Evolutionary conservation across 2,888 invertebrate species (phyloP).

Genomic region (Agrochola circellaris): DNA sequence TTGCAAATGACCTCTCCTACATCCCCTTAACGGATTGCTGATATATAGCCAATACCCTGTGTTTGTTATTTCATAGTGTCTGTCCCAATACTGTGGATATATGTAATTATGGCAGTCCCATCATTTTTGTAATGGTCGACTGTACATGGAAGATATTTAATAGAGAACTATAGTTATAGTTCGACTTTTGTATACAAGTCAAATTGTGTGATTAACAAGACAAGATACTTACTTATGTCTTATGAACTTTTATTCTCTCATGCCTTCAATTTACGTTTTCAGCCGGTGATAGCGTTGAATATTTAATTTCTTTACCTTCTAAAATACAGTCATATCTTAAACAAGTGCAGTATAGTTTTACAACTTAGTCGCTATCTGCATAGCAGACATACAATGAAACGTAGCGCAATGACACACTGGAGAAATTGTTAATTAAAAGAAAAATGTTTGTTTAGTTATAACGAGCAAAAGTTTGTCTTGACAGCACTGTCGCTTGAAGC

Average conservation of each 20-base stretch:
- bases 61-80: not conserved
- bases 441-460: constrained; percentile 64
- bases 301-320: not conserved
- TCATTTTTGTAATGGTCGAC: not conserved
- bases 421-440: constrained; percentile 64
- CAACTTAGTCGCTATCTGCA: constrained; percentile 23
- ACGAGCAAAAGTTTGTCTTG: constrained; percentile 64
- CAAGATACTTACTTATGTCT: not conserved
- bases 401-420: constrained; percentile 38
- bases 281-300: not conserved
- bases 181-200: not conserved
- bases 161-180: not conserved
- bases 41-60: too few relatives aligned
- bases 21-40: too few relatives aligned
- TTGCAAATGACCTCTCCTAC: too few relatives aligned
- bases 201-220: not conserved
- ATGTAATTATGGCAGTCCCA: not conserved
- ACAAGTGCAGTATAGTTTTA: not conserved
- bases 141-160: not conserved
- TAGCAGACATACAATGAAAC: not conserved
- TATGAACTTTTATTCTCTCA: not conserved
- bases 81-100: not conserved
- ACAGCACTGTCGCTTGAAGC: constrained; percentile 57
- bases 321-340: not conserved
- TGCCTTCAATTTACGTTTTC: not conserved